A percentile compares a stretch with the other conserved stretches of the same genome.
Conservation (phyloP, 2,888 invertebrate species). For the Oscheius sp. region DNA sequence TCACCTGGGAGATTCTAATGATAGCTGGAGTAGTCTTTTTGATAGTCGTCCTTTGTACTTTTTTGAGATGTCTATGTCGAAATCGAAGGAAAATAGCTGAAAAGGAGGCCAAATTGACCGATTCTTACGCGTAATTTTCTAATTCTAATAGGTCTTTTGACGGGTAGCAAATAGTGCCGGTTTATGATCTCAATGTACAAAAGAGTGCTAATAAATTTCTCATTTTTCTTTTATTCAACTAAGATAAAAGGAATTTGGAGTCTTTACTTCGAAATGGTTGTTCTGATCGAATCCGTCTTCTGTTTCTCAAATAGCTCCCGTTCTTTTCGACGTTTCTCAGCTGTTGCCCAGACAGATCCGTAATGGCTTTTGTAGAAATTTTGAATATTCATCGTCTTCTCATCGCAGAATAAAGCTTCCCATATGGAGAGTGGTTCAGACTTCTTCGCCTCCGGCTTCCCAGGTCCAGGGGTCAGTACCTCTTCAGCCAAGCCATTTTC, state of each 20-base stretch:
- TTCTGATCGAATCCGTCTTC: too few species aligned
- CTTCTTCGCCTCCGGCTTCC: neutral
- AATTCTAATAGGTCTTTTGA: neutral
- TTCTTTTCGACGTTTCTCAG: neutral
- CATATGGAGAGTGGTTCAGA: neutral
- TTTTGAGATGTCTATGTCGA: conserved; percentile 8
- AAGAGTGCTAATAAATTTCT: conserved; percentile 10
- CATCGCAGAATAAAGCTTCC: conserved; percentile 2
- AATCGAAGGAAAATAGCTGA: conserved; percentile 32
- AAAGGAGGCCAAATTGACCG: conserved; percentile 44
- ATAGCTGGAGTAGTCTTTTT: neutral
- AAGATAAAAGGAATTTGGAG: too few species aligned
- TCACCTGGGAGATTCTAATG: conserved; percentile 8
- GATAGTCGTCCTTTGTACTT: neutral
- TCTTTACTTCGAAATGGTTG: neutral
- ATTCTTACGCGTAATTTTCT: conserved; percentile 29
- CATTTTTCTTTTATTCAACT: neutral
- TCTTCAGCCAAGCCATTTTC: neutral
- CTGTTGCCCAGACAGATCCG: neutral
- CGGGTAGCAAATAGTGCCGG: conserved; percentile 23
- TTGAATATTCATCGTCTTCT: neutral
- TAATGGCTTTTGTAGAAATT: conserved; percentile 17
- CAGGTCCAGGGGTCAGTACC: neutral
- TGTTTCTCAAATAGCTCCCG: neutral
- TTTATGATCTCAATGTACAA: conserved; percentile 24